Evolutionary conservation across 2,113 vertebrate genomes (phyloP).

Genomic region (Aptenodytes forsteri): DNA sequence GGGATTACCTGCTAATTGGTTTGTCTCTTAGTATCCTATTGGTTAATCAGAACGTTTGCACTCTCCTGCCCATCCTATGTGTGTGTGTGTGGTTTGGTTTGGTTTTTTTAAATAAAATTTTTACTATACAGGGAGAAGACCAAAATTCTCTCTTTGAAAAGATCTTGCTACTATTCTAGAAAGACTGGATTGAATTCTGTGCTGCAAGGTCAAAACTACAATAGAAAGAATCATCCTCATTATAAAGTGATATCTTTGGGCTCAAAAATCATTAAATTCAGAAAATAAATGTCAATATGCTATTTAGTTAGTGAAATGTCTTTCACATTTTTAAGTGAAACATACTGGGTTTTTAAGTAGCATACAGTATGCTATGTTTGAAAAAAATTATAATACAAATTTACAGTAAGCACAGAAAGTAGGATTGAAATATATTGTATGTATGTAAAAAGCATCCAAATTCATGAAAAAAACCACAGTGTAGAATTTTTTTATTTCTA

Average conservation of each 20-base stretch:
- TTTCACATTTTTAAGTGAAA: not conserved
- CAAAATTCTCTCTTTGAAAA: not conserved
- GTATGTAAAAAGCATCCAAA: not conserved
- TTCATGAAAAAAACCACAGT: accelerated
- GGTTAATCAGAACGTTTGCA: not conserved
- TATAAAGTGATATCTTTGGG: not conserved
- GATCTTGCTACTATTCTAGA: not conserved
- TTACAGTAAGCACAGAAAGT: not conserved
- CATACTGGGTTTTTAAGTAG: not conserved
- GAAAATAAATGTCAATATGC: not conserved
- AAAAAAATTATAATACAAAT: not conserved
- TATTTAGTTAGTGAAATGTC: not conserved
- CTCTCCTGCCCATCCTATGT: not conserved
- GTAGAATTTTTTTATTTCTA: not conserved
- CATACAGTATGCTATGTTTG: not conserved
- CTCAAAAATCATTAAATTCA: not conserved
- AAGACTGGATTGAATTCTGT: not conserved
- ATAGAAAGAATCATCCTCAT: not conserved
- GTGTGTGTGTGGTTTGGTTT: not conserved
- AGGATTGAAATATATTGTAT: not conserved
- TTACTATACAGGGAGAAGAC: not conserved
- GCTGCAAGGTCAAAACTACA: not conserved
- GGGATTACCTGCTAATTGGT: not conserved
- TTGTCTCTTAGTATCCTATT: not conserved
- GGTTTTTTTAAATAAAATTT: not conserved